Base-by-base conservation (phyloP, 2,888 invertebrate genomes). In the Amiota minor region DNA sequence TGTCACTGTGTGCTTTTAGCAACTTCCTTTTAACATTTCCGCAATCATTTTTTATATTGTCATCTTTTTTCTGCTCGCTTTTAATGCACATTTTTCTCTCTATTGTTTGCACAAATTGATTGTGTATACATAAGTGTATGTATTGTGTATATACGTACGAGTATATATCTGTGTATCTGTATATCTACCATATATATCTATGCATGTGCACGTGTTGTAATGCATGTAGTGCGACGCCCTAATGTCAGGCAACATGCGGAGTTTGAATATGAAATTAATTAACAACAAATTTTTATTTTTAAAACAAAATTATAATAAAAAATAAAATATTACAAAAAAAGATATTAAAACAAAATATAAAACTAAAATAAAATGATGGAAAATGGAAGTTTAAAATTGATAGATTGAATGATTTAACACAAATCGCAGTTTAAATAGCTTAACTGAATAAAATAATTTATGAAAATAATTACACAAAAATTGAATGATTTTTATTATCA, bases 201-300 rank as follows among this genome's bases (percentile, higher is more conserved):
- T 23, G 53, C 46, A n/a, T 46, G 35, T 53, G 53, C 53, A 14
- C 12, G 53, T 20, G 49, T n/a, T 16, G 46, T n/a, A 49, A 50
- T 65, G 50, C 23, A 68, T 68, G 67, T 53, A n/a, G 47, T 18
- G 47, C 20, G 46, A 47, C 12, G 35, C 45, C 14, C 35, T 68
- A 35, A 68, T 53, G 53, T 23, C 50, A 50, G 46, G 20, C 67
- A 67, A 45, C 50, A 67, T 20, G 23, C 18, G 23, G 50, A 53
- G 67, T 68, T 23, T 68, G 16, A 9, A 23, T 53, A 53, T 18
- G 50, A 53, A 68, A 68, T 53, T 68, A 50, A 35, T 68, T 50
- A 23, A 50, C 53, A 35, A 20, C 53, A 23, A n/a, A n/a, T 6
- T 9, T 46, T 64, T 45, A n/a, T 9, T 46, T 16, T 59, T 18